Evolutionary conservation across 2,888 invertebrate genomes (phyloP).

Genomic region (Oxytorus armatus): DNA sequence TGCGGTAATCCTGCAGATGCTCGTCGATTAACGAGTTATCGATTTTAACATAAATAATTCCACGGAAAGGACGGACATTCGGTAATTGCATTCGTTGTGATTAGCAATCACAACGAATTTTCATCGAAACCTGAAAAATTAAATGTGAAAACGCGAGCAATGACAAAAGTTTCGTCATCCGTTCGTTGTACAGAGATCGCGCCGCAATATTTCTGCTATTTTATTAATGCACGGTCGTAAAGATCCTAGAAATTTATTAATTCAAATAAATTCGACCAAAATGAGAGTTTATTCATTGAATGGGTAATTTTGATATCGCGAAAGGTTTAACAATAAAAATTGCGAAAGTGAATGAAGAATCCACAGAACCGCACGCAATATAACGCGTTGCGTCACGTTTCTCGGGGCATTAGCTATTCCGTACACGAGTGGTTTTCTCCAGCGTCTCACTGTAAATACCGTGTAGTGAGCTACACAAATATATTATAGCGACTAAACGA

Average conservation of each 20-base stretch:
- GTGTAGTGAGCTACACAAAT: not conserved
- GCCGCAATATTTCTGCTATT: not conserved
- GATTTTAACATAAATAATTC: not conserved
- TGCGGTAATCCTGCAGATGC: not conserved
- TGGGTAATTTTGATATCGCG: no score
- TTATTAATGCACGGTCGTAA: no score
- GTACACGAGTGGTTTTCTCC: constrained; percentile 34
- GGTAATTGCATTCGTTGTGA: no score
- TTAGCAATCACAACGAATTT: not conserved
- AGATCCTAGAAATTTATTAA: no score
- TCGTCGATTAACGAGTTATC: not conserved
- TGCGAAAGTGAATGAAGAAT: not conserved
- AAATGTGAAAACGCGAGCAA: no score
- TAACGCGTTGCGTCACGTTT: constrained; percentile 25
- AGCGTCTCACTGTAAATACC: constrained; percentile 41
- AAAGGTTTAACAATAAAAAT: no score
- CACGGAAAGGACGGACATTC: not conserved
- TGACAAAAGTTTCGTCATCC: no score
- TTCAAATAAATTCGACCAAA: no score
- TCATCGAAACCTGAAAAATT: no score
- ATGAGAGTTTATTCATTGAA: no score
- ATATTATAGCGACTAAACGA: constrained; percentile 69
- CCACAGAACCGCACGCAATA: not conserved
- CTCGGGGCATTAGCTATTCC: constrained; percentile 41
- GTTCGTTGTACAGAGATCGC: no score